Base-by-base conservation (phyloP, 2,797 vertebrate genomes). In the Sebastes variabilis region DNA sequence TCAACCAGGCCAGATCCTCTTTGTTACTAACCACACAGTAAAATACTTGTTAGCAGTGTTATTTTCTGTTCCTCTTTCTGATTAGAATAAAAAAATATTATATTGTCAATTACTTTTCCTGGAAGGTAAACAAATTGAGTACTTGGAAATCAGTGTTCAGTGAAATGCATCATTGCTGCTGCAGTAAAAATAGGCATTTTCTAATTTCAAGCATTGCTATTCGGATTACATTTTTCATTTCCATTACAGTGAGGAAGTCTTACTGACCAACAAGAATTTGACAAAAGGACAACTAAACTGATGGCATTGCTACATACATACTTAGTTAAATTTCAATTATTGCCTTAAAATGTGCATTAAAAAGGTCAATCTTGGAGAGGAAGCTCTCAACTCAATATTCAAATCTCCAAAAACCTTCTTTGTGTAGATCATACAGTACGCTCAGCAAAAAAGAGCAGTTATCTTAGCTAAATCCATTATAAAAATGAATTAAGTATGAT, bases 61-160 rank as follows among this genome's bases (percentile, higher is more conserved):
- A 83, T 88, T 89, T 87, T 79, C 72, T 75, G 60, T 83, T 89
- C 69, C 86, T 82, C 76, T 89, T 89, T 91, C 76, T 14, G 12
- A 38, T 38, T 38, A 38, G 36, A 38, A 38, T 38, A 38, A 38
- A 38, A 38, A 52, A 67, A 68, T 11, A 82, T 59, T 32, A 36
- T 5, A 72, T 29, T 11, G 58, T 82, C 12, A 64, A 77, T 82
- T 62, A 5, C 22, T 55, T 81, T 83, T 85, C 73, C 65, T 72
- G 36, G 30, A 83, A 81, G 59, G 22, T 61, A 79, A 76, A 66
- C n/a, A 73, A 56, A 77, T 25, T 1, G 30, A 84, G 20, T 67
- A 56, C 2, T 78, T 72, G 9, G 32, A 80, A 87, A 84, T 89
- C 82, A 78, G 75, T 87, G 77, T 83, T 83, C 4, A 64, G n/a